A percentile compares a stretch with the other conserved stretches of the same genome.
Conservation (phyloP, 2,888 invertebrate species). For the Phragmatobia fuliginosa region DNA sequence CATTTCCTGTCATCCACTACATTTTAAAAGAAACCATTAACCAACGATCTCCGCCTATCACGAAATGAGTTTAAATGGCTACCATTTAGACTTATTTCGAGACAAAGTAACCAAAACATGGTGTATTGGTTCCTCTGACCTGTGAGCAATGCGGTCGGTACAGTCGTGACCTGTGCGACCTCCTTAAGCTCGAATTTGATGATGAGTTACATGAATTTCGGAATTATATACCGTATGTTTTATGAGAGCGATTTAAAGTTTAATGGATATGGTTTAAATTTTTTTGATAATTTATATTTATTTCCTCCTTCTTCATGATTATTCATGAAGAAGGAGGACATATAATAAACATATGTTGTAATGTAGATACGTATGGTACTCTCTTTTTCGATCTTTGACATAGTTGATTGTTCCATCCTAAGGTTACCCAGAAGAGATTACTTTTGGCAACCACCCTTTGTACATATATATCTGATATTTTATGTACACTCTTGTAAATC, state of each 20-base stretch:
- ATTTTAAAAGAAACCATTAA: constrained; percentile 3
- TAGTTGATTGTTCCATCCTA: too few relatives aligned
- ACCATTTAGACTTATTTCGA: constrained; percentile 2
- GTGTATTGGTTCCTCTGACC: constrained; percentile 17
- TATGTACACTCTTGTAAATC: too few relatives aligned
- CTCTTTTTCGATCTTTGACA: too few relatives aligned
- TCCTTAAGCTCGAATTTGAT: constrained; percentile 16
- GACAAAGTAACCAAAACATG: background rate
- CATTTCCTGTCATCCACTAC: background rate
- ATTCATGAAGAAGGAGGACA: background rate
- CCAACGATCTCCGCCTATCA: background rate
- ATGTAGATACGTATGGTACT: background rate
- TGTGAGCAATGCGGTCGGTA: constrained; percentile 19
- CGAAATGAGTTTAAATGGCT: constrained; percentile 1
- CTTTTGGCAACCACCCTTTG: too few relatives aligned
- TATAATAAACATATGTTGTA: background rate
- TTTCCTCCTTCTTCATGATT: too few relatives aligned
- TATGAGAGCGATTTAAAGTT: constrained; percentile 3
- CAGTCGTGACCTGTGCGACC: constrained; percentile 25
- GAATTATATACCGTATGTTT: constrained; percentile 21
- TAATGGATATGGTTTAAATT: background rate
- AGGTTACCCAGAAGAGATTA: too few relatives aligned
- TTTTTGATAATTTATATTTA: background rate
- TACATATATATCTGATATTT: too few relatives aligned
- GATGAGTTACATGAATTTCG: constrained; percentile 20